These are phyloP conservation scores for Festucalex cinctus DNA, from an alignment of 2,113 vertebrate genomes.

Conservation along the genomic window DNA sequence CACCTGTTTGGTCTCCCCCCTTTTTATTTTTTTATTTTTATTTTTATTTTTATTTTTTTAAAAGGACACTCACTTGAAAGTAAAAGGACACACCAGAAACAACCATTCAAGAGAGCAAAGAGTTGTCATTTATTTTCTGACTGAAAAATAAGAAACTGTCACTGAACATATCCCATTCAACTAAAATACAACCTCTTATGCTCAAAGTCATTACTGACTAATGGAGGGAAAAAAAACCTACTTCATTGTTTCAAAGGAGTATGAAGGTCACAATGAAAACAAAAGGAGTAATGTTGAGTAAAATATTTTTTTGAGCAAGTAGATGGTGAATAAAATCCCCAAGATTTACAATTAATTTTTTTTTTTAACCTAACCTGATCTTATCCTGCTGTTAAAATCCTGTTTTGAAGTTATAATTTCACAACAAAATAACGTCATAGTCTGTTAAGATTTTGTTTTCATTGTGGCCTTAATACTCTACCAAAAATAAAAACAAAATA, in stretches of 20 bases:
- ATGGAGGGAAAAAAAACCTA: slow-evolving; percentile 1
- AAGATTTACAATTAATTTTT: too few relatives aligned
- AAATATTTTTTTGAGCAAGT: not conserved
- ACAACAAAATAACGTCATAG: too few relatives aligned
- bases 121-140: slow-evolving; percentile 48
- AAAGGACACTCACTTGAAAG: not conserved
- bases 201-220: slow-evolving; percentile 16
- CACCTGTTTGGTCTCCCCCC: too few relatives aligned
- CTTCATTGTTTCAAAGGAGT: not conserved
- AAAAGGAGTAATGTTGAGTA: not conserved
- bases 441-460: too few relatives aligned
- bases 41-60: not conserved
- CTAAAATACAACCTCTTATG: slow-evolving; percentile 24
- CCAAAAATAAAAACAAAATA: not conserved
- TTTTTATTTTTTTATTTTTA: too few relatives aligned
- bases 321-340: too few relatives aligned
- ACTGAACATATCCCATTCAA: slow-evolving; percentile 12
- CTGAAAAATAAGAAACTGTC: not conserved
- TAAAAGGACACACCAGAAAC: not conserved
- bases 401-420: not conserved
- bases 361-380: too few relatives aligned
- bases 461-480: not conserved
- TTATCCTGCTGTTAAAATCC: too few relatives aligned
- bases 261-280: not conserved
- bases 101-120: not conserved